Percentiles rank a stretch among this genome's conserved stretches.
Conservation (phyloP, 1,140 invertebrate species). For the Orius insidiosus region DNA sequence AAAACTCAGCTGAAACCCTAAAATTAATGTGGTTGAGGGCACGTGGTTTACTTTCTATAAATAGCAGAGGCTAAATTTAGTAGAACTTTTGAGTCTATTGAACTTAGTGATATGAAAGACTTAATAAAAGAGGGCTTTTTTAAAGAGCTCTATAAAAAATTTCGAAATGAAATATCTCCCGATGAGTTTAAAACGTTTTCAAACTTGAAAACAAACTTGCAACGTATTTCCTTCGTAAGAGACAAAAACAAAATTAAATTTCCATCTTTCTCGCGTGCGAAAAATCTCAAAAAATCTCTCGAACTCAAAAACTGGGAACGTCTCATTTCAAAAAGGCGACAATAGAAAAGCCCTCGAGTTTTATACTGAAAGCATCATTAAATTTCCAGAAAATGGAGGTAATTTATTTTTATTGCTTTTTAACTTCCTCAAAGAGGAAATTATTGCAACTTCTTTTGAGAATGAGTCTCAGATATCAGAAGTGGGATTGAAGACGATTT, state of each 20-base stretch:
- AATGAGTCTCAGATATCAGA: not conserved
- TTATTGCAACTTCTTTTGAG: not conserved
- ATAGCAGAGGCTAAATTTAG: too few relatives aligned
- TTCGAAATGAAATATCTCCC: not conserved
- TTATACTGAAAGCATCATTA: conserved; percentile 53
- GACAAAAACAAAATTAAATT: not conserved
- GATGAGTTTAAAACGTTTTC: conserved; percentile 4
- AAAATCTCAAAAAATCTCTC: conserved; percentile 38
- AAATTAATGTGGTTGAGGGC: too few relatives aligned
- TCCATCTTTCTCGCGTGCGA: not conserved
- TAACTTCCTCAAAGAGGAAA: too few relatives aligned
- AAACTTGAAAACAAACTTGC: conserved; percentile 4
- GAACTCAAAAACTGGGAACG: conserved; percentile 65
- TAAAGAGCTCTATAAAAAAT: not conserved
- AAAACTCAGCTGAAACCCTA: too few relatives aligned
- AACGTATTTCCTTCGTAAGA: conserved; percentile 1
- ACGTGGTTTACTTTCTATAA: too few relatives aligned
- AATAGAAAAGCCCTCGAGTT: conserved; percentile 51
- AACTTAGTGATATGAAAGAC: not conserved
- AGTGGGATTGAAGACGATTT: not conserved
- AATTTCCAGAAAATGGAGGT: conserved; percentile 33
- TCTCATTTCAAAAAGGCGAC: conserved; percentile 54
- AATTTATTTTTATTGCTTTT: conserved; percentile 7
- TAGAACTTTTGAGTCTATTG: too few relatives aligned
- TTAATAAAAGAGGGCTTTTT: conserved; percentile 6